Base-by-base conservation (phyloP, 2,797 vertebrate genomes). In the Jordanella pulchra region DNA sequence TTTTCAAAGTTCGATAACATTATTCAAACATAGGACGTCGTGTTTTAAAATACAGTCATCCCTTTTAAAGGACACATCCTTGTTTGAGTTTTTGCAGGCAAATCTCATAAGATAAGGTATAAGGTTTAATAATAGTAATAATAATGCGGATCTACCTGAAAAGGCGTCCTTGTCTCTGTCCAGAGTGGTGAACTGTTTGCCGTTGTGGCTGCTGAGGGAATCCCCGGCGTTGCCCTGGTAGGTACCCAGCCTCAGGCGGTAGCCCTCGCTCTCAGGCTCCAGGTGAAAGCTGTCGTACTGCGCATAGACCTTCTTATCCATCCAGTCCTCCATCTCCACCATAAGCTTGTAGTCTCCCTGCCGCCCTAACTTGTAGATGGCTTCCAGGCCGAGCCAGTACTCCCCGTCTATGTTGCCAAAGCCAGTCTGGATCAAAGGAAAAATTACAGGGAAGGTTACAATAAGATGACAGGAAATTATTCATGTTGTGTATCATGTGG, bases 281-380 rank as follows among this genome's bases (percentile, higher is more conserved):
- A 98, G 92, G 55, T 96, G 96, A 89, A 99, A 98, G 87, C 97
- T 98, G 89, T 95, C 97, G 71, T 99, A 99, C 89, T 98, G 96
- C 7, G 98, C 98, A 0, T 99, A 99, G 15, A 99, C 97, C 89
- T 98, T 99, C 90, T 99, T 99, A 73, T 94, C 96, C 93, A 96
- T 97, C 98, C 98, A 99, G 94, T 99, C 98, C 92, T 98, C 96
- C 86, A 99, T 76, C 90, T 99, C 97, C 80, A 99, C 96, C 88
- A 97, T 75, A 55, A 99, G 84, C 85, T 97, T 97, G 89, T 99
- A 98, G 90, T 98, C 97, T 21, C 96, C 95, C 91, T 99, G 97
- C 77, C 95, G 97, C 73, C 94, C 96, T 65, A 99, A 93, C 84
- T 95, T 92, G 84, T 97, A 98, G 87, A 99, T 99, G 60, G 94